These are phyloP conservation scores for Pangasius djambal DNA, from an alignment of 2,797 vertebrate genomes.

Conservation along the genomic window DNA sequence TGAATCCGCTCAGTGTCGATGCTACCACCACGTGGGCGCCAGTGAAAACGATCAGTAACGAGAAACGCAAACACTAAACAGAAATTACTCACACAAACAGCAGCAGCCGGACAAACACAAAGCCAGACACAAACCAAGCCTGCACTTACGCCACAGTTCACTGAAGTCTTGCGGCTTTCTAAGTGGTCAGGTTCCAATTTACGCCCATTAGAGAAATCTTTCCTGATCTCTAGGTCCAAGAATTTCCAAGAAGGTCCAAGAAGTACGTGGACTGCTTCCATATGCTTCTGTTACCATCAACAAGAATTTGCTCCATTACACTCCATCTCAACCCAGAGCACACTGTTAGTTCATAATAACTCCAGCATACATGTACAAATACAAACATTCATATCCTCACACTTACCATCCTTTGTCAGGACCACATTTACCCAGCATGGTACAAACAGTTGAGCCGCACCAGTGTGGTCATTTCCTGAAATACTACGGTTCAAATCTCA, in stretches of 20 bases:
- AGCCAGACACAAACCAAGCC: neutral
- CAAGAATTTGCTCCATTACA: neutral
- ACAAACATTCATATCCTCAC: neutral
- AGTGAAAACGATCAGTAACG: conserved; percentile 57
- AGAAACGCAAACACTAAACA: conserved; percentile 38
- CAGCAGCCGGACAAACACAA: conserved; percentile 24
- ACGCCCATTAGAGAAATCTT: neutral
- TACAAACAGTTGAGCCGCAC: neutral
- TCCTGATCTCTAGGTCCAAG: neutral
- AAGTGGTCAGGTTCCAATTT: neutral
- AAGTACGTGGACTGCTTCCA: neutral
- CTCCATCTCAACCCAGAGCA: neutral
- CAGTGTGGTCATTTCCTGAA: neutral
- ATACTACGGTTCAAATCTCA: neutral
- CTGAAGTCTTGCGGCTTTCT: neutral
- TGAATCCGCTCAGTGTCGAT: neutral
- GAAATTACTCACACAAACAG: neutral
- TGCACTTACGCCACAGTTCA: neutral
- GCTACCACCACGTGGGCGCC: conserved; percentile 6
- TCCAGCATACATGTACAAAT: neutral
- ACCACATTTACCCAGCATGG: neutral
- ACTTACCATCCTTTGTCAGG: neutral
- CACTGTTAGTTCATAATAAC: neutral
- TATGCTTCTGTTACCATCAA: neutral
- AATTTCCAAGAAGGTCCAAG: no score